Evolutionary conservation across 1,140 invertebrate genomes (phyloP).

Genomic region (Anastatus disparis): DNA sequence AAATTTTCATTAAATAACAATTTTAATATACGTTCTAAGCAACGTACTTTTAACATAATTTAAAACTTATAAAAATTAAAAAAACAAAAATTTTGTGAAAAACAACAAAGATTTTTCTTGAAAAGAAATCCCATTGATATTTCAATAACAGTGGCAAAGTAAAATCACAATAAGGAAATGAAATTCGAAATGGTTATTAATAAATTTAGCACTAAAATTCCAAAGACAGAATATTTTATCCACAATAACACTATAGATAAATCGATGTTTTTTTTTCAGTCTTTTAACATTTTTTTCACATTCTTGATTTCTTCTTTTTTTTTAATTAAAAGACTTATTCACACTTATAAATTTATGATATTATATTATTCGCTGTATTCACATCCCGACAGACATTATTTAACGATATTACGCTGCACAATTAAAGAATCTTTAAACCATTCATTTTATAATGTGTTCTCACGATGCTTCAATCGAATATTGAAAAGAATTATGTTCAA

Average conservation of each 20-base stretch:
- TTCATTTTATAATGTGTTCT: too few relatives aligned
- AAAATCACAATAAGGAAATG: slow-evolving; percentile 53
- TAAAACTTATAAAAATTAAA: slow-evolving; percentile 1
- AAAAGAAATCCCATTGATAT: slow-evolving; percentile 18
- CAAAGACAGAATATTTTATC: not conserved
- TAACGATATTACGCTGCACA: not conserved
- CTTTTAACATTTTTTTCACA: not conserved
- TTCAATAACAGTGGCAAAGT: slow-evolving; percentile 27
- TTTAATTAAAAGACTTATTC: not conserved
- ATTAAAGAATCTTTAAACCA: not conserved
- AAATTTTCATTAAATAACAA: too few relatives aligned
- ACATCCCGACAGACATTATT: not conserved
- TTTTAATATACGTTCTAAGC: too few relatives aligned
- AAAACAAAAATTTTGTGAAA: not conserved
- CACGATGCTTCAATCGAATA: too few relatives aligned
- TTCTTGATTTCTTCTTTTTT: not conserved
- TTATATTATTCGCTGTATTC: not conserved
- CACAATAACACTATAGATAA: not conserved
- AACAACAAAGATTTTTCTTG: not conserved
- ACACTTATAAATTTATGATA: not conserved
- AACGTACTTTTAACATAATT: too few relatives aligned
- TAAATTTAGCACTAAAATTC: not conserved
- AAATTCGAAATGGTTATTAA: slow-evolving; percentile 5
- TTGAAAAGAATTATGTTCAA: too few relatives aligned
- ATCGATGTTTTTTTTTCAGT: not conserved